These are phyloP conservation scores for Pogonocichla stellata DNA, from an alignment of 2,113 vertebrate genomes.

Conservation along the genomic window DNA sequence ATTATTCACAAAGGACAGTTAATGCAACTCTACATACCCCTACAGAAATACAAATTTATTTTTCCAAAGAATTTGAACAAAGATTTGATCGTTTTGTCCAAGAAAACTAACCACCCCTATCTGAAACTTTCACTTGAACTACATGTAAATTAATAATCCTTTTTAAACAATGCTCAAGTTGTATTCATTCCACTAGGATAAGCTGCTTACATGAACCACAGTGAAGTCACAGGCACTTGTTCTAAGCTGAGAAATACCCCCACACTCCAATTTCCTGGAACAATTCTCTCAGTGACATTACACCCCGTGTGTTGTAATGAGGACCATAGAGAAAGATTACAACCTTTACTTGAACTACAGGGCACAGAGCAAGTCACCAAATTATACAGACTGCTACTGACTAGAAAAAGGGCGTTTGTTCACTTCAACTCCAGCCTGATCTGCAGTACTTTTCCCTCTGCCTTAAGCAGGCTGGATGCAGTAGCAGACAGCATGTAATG, in stretches of 20 bases:
- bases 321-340: neutral
- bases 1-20: neutral
- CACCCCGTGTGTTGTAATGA: neutral
- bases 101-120: neutral
- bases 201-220: slow-evolving; percentile 30
- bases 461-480: neutral
- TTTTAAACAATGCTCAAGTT: neutral
- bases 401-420: neutral
- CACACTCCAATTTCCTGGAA: neutral
- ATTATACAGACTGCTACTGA: neutral
- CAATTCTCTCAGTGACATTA: slow-evolving; percentile 16
- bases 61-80: neutral
- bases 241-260: neutral
- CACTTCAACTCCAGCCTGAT: neutral
- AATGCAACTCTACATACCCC: neutral
- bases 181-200: slow-evolving; percentile 4
- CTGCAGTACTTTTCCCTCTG: fast-evolving
- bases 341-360: neutral
- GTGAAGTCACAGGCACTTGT: neutral
- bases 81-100: neutral
- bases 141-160: slow-evolving; percentile 1
- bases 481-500: neutral
- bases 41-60: neutral
- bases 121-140: neutral
- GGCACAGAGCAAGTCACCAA: neutral